A percentile compares a stretch with the other conserved stretches of the same genome.
These are phyloP conservation scores for Centruroides vittatus DNA, from an alignment of 1,140 invertebrate species.

Conservation along the genomic window DNA sequence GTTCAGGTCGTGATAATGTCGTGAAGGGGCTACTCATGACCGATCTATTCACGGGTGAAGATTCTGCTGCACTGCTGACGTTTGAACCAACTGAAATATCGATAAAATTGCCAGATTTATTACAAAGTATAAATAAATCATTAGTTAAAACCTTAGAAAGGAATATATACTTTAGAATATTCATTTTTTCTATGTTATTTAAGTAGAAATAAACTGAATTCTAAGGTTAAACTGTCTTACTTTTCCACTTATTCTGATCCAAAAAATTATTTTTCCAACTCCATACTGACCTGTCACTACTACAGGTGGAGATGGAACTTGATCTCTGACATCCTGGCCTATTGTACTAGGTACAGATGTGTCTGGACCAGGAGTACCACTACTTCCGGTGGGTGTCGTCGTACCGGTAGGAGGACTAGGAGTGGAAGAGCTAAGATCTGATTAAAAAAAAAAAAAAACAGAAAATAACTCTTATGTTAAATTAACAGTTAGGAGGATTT, in stretches of 20 bases:
- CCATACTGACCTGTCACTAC: background rate
- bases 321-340: background rate
- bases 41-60: conserved; percentile 29
- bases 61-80: conserved; percentile 12
- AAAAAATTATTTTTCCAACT: no score
- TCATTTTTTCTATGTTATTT: no score
- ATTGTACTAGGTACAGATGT: background rate
- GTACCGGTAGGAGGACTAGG: conserved; percentile 9
- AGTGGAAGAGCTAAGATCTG: background rate
- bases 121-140: no score
- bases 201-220: no score
- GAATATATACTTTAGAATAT: no score
- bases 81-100: conserved; percentile 14
- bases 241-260: no score
- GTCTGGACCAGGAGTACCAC: background rate
- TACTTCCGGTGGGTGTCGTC: background rate
- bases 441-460: background rate
- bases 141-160: no score
- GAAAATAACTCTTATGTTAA: background rate
- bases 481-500: background rate
- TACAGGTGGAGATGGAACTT: background rate
- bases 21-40: conserved; percentile 40
- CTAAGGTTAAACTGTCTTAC: no score
- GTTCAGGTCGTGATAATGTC: conserved; percentile 32
- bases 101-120: no score